Evolutionary conservation across 2,888 invertebrate species (phyloP).

Genomic region (Zonitis immaculata): DNA sequence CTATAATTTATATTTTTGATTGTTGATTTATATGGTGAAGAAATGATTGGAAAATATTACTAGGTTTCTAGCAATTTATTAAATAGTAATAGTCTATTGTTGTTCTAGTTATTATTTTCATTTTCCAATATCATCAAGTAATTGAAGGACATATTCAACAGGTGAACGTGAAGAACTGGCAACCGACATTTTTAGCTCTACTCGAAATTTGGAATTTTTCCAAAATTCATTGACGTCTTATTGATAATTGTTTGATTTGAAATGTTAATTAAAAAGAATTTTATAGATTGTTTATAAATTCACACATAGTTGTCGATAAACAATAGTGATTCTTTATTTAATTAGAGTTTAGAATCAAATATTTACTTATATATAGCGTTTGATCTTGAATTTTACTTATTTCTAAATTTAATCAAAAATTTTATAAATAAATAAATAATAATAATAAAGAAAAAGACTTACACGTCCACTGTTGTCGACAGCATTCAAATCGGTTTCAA

Average conservation of each 20-base stretch:
- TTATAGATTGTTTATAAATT: neutral
- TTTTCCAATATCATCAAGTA: no score
- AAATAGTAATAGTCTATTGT: neutral
- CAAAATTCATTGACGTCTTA: no score
- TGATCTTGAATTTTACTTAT: neutral
- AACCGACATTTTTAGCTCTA: conserved; percentile 16
- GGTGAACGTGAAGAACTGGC: conserved; percentile 20
- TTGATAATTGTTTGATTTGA: no score
- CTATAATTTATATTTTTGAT: neutral
- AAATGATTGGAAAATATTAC: neutral
- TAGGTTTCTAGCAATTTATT: no score
- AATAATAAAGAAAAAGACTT: conserved; percentile 34
- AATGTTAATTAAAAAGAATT: neutral
- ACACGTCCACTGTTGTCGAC: conserved; percentile 57
- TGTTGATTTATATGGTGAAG: neutral
- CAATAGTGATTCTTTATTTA: neutral
- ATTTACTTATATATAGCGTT: neutral
- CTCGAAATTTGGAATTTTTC: conserved; percentile 2
- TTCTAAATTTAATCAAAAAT: neutral
- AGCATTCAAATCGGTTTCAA: conserved; percentile 52
- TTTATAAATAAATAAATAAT: neutral
- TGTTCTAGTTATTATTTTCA: neutral
- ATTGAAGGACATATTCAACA: conserved; percentile 22
- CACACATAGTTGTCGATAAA: neutral
- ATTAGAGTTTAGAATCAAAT: neutral